Evolutionary conservation across 2,888 invertebrate genomes (phyloP), one percentile per base, ranked within the genome.

Genomic region (Microctonus aethiopoides): DNA sequence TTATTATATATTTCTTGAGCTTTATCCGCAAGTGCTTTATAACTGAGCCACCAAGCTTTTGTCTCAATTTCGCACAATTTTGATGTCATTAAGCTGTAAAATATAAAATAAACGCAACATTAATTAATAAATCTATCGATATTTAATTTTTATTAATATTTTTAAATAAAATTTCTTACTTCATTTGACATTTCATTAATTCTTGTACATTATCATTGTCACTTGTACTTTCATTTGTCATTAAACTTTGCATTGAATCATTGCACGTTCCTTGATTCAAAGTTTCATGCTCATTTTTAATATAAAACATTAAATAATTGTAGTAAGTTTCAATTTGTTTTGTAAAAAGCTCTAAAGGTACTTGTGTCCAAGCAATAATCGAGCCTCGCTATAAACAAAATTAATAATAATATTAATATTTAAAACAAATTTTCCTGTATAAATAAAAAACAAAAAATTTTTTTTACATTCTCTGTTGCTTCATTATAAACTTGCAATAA

Each of bases 291-390:
- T 82, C 77, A 26, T 76, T 78, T 72, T 80, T 84, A 57, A 83
- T 78, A 34, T 82, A 77, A 46, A 78, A 70, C 39, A 75, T 75
- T 10, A 86, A 72, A 69, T 82, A 84, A 62, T 80, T 79, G 56
- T 76, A 79, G 36, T 85, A 83, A 11, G 82, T 75, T 69, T 85
- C 81, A 54, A 84, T 75, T 68, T 84, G 82, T 70, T 82, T 85
- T 29, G 79, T 75, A 46, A 82, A 84, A 11, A 77, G 70, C 59
- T 86, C 81, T 11, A 84, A 67, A 34, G 85, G 84, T 75, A 86
- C 76, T 75, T 86, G 84, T 1, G 80, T 80, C 85, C 85, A 86
- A 2, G 81, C 68, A n/a, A 80, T 73, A n/a, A 78, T 72, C 7
- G 72, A 51, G 26, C 76, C 80, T 79, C 83, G 83, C 85, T 85